phyloP scores from a whole-genome alignment of 2,113 vertebrate species.

The Anser cygnoides region DNA sequence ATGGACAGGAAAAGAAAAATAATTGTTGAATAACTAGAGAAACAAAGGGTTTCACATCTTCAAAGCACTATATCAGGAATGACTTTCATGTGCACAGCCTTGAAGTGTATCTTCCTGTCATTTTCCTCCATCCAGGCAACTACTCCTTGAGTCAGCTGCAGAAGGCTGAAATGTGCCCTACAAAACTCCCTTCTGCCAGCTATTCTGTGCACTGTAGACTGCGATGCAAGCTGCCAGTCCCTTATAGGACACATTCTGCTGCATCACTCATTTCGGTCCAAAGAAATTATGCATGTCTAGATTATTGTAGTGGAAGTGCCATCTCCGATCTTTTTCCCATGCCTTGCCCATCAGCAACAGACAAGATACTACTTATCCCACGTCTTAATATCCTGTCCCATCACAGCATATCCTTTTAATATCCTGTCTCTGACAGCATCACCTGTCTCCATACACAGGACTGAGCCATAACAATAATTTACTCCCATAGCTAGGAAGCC shows the following conservation, averaged over 20 bases:
- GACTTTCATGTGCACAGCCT: neutral
- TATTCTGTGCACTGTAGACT: neutral
- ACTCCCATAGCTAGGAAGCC: neutral
- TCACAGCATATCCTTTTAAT: neutral
- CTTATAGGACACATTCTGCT: accelerated
- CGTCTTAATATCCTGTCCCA: neutral
- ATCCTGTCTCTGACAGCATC: neutral
- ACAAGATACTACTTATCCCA: neutral
- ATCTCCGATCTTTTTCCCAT: neutral
- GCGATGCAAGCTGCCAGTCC: neutral
- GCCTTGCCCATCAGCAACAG: neutral
- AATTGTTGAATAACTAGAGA: neutral
- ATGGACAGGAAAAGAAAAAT: neutral
- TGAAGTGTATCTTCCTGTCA: neutral
- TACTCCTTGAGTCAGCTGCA: neutral
- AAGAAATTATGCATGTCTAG: neutral
- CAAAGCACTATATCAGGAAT: neutral
- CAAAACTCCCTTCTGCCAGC: neutral
- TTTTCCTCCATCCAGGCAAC: neutral
- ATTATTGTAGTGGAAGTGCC: neutral
- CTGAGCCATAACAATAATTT: neutral
- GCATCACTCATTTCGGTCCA: neutral
- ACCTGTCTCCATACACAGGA: neutral
- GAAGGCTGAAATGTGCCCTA: neutral
- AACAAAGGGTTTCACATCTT: neutral